Percentiles rank a stretch among this genome's conserved stretches.
Conservation (phyloP, 2,888 invertebrate genomes). For the Caenorhabditis macrosperma region DNA sequence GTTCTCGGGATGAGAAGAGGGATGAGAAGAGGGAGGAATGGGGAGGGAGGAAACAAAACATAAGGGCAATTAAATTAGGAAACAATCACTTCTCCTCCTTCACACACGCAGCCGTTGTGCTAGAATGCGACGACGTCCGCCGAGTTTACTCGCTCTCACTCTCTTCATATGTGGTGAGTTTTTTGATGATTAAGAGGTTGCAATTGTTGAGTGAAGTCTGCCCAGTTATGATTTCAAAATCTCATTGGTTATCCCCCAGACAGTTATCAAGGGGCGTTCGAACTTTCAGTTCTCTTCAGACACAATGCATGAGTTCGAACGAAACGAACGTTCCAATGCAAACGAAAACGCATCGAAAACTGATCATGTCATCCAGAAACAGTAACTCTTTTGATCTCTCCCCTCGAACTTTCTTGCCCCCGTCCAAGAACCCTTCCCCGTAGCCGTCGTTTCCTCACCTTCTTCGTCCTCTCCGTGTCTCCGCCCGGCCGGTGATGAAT, state of each 20-base stretch:
- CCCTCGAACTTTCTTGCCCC: no score
- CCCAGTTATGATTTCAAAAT: no score
- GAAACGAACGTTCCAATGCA: no score
- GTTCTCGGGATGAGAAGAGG: neutral
- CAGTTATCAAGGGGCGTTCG: no score
- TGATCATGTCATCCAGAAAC: no score
- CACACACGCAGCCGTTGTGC: neutral
- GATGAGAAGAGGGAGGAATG: neutral
- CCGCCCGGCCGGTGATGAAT: neutral
- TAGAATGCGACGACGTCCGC: neutral
- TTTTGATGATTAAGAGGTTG: neutral
- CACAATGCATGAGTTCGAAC: no score
- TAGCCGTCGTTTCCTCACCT: neutral
- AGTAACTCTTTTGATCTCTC: no score
- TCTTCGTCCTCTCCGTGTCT: neutral
- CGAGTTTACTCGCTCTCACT: neutral
- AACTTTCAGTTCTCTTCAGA: no score
- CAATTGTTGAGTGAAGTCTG: no score
- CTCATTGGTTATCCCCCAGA: no score
- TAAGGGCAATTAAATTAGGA: conserved; percentile 49
- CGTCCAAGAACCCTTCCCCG: no score
- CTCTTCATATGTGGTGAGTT: neutral
- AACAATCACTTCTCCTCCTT: conserved; percentile 27
- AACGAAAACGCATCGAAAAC: no score
- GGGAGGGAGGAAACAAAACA: conserved; percentile 14